phyloP scores from a whole-genome alignment of 2,888 invertebrate species.

The Molorchus minor region DNA sequence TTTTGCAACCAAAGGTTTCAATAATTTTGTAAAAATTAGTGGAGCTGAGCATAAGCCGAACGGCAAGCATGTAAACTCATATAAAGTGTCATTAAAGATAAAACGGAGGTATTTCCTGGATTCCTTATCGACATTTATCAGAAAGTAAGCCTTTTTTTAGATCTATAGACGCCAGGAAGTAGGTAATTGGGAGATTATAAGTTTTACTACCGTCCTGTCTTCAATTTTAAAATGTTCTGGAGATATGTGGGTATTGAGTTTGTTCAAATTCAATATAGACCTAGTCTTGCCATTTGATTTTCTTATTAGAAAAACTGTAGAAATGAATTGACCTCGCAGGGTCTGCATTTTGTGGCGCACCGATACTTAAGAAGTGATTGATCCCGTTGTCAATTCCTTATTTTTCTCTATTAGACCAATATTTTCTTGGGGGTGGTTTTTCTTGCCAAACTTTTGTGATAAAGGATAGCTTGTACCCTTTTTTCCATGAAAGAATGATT shows the following conservation, averaged over 20 bases:
- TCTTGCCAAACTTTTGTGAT: background rate
- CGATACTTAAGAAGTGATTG: background rate
- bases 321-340: too few species aligned
- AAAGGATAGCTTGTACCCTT: background rate
- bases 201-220: background rate
- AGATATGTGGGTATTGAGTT: too few species aligned
- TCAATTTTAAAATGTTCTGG: too few species aligned
- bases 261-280: too few species aligned
- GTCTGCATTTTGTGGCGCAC: conserved; percentile 7
- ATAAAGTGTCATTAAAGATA: background rate
- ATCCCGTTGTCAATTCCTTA: background rate
- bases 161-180: background rate
- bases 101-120: background rate
- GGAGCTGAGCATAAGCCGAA: background rate
- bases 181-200: background rate
- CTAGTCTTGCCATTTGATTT: too few species aligned
- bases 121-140: background rate
- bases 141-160: background rate
- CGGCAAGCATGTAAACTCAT: background rate
- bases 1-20: background rate
- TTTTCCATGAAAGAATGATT: background rate
- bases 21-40: background rate
- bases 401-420: too few species aligned
- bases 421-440: too few species aligned
- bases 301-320: conserved; percentile 20